Conservation (phyloP, 2,113 vertebrate genomes). For the Phodopus roborovskii region DNA sequence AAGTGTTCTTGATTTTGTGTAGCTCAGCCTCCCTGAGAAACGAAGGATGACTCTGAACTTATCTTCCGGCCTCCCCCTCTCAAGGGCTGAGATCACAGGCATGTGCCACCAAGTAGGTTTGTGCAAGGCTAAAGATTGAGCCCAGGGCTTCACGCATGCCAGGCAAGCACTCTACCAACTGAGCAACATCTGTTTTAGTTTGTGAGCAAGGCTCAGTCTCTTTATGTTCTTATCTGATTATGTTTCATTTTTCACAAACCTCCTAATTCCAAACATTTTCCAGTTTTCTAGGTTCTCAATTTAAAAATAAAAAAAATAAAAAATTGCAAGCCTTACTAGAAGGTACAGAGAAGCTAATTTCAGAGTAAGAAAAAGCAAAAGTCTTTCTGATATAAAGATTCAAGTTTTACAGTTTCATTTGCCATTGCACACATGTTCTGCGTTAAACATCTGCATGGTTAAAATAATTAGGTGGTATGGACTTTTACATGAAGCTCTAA, state of each 20-base stretch:
- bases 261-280: background rate
- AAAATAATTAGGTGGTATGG: background rate
- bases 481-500: constrained; percentile 35
- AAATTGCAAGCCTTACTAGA: background rate
- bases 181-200: background rate
- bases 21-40: background rate
- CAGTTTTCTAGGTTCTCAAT: constrained; percentile 30
- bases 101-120: background rate
- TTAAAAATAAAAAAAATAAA: background rate
- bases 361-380: constrained; percentile 31
- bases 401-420: constrained; percentile 56
- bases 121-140: background rate
- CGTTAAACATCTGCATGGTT: background rate
- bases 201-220: background rate
- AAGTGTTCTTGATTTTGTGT: background rate
- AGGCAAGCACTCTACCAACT: background rate
- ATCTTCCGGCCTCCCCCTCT: too few species aligned
- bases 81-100: background rate
- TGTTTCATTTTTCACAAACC: constrained; percentile 7
- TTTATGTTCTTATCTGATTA: background rate
- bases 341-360: constrained; percentile 6
- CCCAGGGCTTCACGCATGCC: too few species aligned
- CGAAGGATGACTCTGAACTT: background rate
- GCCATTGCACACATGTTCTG: background rate
- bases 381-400: background rate